Percentiles rank a stretch among this genome's conserved stretches.
These are phyloP conservation scores for Mythimna vitellina DNA, from an alignment of 2,888 invertebrate genomes.

Conservation along the genomic window DNA sequence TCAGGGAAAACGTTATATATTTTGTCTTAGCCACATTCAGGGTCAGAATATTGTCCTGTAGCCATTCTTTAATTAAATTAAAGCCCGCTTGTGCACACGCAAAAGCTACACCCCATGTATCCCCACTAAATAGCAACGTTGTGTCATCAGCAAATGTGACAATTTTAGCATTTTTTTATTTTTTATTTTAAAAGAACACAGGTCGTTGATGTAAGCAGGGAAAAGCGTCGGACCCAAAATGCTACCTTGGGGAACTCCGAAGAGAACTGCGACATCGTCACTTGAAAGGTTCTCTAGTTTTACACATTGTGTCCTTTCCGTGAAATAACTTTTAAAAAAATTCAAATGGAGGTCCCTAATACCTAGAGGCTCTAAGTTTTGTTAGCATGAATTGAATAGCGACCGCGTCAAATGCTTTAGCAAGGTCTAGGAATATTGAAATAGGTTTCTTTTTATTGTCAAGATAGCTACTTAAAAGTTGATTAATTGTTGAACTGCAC, in stretches of 20 bases:
- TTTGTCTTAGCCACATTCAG: not conserved
- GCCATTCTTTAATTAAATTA: not conserved
- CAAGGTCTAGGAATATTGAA: not conserved
- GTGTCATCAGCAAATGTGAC: not conserved
- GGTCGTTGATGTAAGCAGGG: not conserved
- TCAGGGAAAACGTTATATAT: not conserved
- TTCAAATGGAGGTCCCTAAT: not conserved
- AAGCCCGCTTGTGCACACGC: not conserved
- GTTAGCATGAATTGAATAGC: not conserved
- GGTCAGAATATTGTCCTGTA: not conserved
- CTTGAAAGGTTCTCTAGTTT: not conserved
- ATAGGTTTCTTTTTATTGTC: not conserved
- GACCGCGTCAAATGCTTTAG: conserved; percentile 1
- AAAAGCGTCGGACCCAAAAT: not conserved
- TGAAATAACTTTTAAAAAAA: not conserved
- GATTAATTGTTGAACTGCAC: too few relatives aligned
- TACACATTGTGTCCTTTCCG: not conserved
- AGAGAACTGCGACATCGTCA: not conserved
- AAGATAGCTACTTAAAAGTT: too few relatives aligned
- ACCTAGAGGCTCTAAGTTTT: not conserved
- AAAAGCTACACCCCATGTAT: not conserved
- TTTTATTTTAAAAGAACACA: too few relatives aligned
- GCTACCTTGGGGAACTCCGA: not conserved
- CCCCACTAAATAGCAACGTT: not conserved
- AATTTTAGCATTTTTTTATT: not conserved